Conservation (phyloP, 2,797 vertebrate genomes). For the Melanotaenia boesemani region DNA sequence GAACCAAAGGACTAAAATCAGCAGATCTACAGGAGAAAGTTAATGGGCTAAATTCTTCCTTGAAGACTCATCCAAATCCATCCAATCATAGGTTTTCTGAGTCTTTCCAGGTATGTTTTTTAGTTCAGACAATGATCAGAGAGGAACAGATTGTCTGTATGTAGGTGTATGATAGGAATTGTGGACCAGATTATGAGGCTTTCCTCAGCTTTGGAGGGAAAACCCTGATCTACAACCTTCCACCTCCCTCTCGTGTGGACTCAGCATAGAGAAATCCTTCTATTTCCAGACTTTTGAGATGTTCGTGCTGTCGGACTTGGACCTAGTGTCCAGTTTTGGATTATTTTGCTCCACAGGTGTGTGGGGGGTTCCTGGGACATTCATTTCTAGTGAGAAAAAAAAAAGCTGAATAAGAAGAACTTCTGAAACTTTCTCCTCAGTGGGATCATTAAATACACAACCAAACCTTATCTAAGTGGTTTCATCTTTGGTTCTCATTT, state of each 20-base stretch:
- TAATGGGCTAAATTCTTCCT: too few species aligned
- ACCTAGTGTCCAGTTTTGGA: slow-evolving; percentile 66
- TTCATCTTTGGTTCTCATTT: slow-evolving; percentile 71
- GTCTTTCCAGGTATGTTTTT: slow-evolving; percentile 74
- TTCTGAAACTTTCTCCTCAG: slow-evolving; percentile 33
- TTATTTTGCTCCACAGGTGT: slow-evolving; percentile 62
- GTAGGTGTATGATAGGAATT: slow-evolving; percentile 60
- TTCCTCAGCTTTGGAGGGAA: slow-evolving; percentile 80
- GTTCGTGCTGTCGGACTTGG: slow-evolving; percentile 23
- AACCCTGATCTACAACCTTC: slow-evolving; percentile 75
- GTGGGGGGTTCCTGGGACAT: slow-evolving; percentile 16
- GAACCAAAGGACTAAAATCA: too few species aligned
- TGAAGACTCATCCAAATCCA: not conserved
- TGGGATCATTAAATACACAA: slow-evolving; percentile 37
- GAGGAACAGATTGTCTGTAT: slow-evolving; percentile 60
- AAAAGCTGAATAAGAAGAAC: slow-evolving; percentile 34
- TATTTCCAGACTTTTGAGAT: too few species aligned
- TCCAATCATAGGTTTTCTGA: not conserved
- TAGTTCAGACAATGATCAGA: slow-evolving; percentile 74
- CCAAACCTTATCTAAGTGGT: slow-evolving; percentile 34
- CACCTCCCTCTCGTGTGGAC: slow-evolving; percentile 69
- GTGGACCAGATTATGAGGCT: slow-evolving; percentile 65
- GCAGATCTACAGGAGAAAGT: too few species aligned
- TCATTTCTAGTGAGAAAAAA: slow-evolving; percentile 9
- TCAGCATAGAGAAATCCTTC: slow-evolving; percentile 64